A percentile compares a stretch with the other conserved stretches of the same genome.
Evolutionary conservation across 1,140 invertebrate species (phyloP).

Genomic region (Odontomachus brunneus): DNA sequence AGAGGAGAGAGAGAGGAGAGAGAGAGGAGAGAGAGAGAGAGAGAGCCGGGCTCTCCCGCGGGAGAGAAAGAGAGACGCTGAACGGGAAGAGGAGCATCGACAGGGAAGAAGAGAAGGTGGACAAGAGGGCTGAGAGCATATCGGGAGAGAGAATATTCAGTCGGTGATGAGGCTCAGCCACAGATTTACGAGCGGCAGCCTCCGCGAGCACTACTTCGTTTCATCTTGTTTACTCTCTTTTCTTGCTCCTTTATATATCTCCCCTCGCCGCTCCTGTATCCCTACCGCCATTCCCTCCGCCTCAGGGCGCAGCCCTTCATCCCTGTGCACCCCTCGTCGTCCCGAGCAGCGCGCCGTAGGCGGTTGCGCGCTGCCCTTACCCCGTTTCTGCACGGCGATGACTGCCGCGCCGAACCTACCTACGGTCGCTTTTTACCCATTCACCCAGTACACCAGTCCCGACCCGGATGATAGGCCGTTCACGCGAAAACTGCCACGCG

Average conservation of each 20-base stretch:
- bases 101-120: slow-evolving; percentile 33
- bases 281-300: background rate
- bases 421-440: slow-evolving; percentile 64
- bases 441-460: slow-evolving; percentile 47
- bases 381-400: slow-evolving; percentile 50
- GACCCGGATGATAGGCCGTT: slow-evolving; percentile 26
- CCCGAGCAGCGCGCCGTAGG: slow-evolving; percentile 45
- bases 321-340: slow-evolving; percentile 1
- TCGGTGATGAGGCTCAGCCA: slow-evolving; percentile 81
- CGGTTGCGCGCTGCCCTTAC: slow-evolving; percentile 28
- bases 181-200: slow-evolving; percentile 83
- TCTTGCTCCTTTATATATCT: slow-evolving; percentile 59
- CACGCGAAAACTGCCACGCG: slow-evolving; percentile 80
- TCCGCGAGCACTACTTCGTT: slow-evolving; percentile 71
- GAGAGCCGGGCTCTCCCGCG: no score
- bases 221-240: slow-evolving; percentile 75
- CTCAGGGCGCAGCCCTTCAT: slow-evolving; percentile 3
- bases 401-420: slow-evolving; percentile 64
- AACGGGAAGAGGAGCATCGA: slow-evolving; percentile 20
- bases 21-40: slow-evolving; percentile 20
- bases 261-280: slow-evolving; percentile 3
- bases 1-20: background rate
- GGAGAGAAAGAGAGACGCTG: background rate
- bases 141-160: slow-evolving; percentile 77
- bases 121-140: slow-evolving; percentile 18